Evolutionary conservation across 2,888 invertebrate species (phyloP).

Genomic region (Agonopterix heracliana): DNA sequence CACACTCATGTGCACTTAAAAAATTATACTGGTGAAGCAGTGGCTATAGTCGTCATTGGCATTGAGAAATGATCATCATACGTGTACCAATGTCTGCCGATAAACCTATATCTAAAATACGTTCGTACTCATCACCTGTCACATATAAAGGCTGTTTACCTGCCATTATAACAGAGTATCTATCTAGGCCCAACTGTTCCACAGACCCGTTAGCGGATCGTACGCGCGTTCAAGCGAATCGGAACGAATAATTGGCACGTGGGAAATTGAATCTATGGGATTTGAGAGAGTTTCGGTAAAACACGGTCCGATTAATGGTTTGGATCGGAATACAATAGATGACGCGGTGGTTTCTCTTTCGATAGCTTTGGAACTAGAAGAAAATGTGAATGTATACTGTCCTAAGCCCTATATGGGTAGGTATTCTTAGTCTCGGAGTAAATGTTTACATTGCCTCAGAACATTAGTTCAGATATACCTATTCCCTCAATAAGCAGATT

Average conservation of each 20-base stretch:
- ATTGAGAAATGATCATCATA: too few species aligned
- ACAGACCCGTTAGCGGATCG: slow-evolving; percentile 27
- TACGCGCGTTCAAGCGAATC: slow-evolving; percentile 25
- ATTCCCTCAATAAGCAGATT: too few species aligned
- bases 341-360: neutral
- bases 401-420: too few species aligned
- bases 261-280: slow-evolving; percentile 27
- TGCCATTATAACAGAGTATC: slow-evolving; percentile 15
- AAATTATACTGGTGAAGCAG: too few species aligned
- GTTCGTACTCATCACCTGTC: neutral
- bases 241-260: slow-evolving; percentile 42
- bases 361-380: too few species aligned
- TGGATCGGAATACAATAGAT: neutral
- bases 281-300: slow-evolving; percentile 2
- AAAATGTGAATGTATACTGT: too few species aligned
- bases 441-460: too few species aligned
- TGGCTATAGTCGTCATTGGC: too few species aligned
- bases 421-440: too few species aligned
- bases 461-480: too few species aligned
- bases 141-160: slow-evolving; percentile 8
- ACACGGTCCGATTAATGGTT: neutral
- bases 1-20: too few species aligned
- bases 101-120: neutral
- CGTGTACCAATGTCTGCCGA: too few species aligned
- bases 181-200: slow-evolving; percentile 29